Evolutionary conservation across 23 tunicate species (phyloP), one percentile per base, ranked within the genome.

Genomic region (Phallusia fumigata): DNA sequence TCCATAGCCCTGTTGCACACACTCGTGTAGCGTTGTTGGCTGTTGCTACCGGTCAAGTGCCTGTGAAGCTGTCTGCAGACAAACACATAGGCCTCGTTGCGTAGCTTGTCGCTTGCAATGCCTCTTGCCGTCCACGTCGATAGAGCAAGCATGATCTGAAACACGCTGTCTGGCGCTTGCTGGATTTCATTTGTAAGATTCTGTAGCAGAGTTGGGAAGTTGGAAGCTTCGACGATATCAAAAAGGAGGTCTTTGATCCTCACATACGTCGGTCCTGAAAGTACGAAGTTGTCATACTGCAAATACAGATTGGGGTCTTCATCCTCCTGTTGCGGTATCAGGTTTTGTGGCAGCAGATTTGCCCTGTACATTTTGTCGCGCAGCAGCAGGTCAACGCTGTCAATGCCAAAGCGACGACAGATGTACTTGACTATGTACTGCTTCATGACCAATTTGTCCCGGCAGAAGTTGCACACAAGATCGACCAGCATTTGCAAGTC

Each of bases 61-160:
- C 19, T 74, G 31, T 83, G 80, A 12, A 83, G 36, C 5, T 52
- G 65, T 30, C 30, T 35, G 33, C 32, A 22, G 30, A 84, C 33
- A 74, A 36, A 77, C 31, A n/a, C 53, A 32, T 76, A 76, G 52
- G 76, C 76, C 6, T 84, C 53, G 31, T 53, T 53, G 6, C 53
- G 33, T 30, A 84, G 49, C 33, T 77, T 2, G 2, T 22, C 51
- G 50, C 28, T 64, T 12, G 34, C 83, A 18, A 32, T 76, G 36
- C 78, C 75, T 32, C 64, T 30, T 31, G 79, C 76, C 24, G 52
- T 30, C 91, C 91, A 87, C 1, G 69, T 80, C 3, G 85, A 76
- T 34, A 81, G 28, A 36, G 91, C 91, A 32, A 87, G 91, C 22
- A 76, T 19, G 12, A 81, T 52, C 58, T 87, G 91, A 35, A 87